phyloP scores from a whole-genome alignment of 2,888 invertebrate species.

The Lepidocyrtinus sp. region DNA sequence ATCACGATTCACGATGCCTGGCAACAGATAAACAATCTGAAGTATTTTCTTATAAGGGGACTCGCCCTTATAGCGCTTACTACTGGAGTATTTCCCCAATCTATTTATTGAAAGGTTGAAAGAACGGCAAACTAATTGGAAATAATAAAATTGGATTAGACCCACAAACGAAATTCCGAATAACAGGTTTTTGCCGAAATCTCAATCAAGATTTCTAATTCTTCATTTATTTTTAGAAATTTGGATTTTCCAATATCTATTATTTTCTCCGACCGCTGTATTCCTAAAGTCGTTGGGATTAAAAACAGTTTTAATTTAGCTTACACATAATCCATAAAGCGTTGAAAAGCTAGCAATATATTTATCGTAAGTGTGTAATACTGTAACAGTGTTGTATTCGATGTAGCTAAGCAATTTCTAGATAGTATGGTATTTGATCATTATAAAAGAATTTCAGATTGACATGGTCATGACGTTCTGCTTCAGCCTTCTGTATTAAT shows the following conservation, averaged over 20 bases:
- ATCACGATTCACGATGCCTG: background rate
- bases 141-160: constrained; percentile 63
- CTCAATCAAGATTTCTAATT: no score
- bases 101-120: background rate
- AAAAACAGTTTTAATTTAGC: background rate
- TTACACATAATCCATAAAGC: no score
- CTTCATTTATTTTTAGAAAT: no score
- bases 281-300: constrained; percentile 12
- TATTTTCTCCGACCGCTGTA: background rate
- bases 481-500: no score
- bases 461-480: no score
- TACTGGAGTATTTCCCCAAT: background rate
- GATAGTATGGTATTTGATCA: no score
- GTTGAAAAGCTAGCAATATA: no score
- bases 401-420: no score
- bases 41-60: background rate
- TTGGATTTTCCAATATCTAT: constrained; percentile 33
- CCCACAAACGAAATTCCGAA: constrained; percentile 52
- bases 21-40: background rate
- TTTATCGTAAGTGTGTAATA: no score
- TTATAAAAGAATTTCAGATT: no score
- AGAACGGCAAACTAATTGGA: constrained; percentile 53
- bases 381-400: no score
- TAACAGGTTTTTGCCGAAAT: constrained; percentile 54
- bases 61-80: background rate